Base-by-base conservation (phyloP, 2,797 vertebrate genomes). In the Molossus alvarezi region DNA sequence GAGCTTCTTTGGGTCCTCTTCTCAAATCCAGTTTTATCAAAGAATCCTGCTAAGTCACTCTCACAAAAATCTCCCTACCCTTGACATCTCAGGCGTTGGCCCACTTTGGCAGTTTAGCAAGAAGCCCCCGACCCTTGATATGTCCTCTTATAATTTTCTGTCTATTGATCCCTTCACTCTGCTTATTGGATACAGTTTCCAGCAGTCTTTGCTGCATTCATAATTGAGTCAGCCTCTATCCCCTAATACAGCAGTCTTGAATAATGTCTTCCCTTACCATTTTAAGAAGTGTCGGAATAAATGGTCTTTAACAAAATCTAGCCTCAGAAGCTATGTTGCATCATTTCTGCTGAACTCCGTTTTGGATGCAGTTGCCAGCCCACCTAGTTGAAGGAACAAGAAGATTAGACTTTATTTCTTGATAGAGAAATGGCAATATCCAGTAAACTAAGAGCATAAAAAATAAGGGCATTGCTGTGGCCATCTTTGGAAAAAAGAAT, bases 401-500 rank as follows among this genome's bases (percentile, higher is more conserved):
- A 5, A 10, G 7, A 23, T 75, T 81, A 12, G 5, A 13, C 2
- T 48, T 17, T 23, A 48, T 67, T 67, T 75, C 9, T 51, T 69
- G 7, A 45, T 23, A 69, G 20, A 33, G 1, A 14, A 76, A 9
- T 88, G 2, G 6, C 6, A 90, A 14, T 12, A 76, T 60, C 33
- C 13, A 17, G 67, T 83, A 72, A 48, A 48, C 80, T 17, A 80
- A n/a, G 9, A 45, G 12, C 4, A 29, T 65, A n/a, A 15, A 55
- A 90, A 91, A 48, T 27, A 58, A 0, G 6, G 25, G 14, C 60
- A 71, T 23, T 75, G 11, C 23, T 72, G 1, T 60, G 10, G 9
- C 8, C 15, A 29, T 29, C 14, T 60, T 92, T 77, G 4, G 51
- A 95, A 97, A 89, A 60, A 73, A 72, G 60, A 86, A 76, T n/a